Evolutionary conservation across 1,140 invertebrate genomes (phyloP).

Genomic region (Halesus radiatus): DNA sequence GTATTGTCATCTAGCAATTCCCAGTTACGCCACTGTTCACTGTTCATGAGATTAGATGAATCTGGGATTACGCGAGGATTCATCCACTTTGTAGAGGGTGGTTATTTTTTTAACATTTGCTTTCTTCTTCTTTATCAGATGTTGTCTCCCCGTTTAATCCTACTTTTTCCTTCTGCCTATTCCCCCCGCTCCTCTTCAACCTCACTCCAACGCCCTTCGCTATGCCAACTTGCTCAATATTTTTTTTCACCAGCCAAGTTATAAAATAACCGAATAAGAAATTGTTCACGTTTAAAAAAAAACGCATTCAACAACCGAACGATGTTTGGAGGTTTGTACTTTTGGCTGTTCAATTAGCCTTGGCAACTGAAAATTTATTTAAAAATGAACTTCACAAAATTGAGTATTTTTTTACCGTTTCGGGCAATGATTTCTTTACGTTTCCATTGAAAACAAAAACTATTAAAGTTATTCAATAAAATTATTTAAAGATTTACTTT

Average conservation of each 20-base stretch:
- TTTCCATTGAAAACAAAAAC: too few relatives aligned
- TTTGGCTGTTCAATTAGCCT: too few relatives aligned
- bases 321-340: too few relatives aligned
- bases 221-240: slow-evolving; percentile 48
- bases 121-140: slow-evolving; percentile 50
- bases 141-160: slow-evolving; percentile 52
- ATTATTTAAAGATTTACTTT: too few relatives aligned
- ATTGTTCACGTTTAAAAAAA: background rate
- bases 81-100: slow-evolving; percentile 39
- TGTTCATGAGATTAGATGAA: slow-evolving; percentile 49
- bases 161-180: slow-evolving; percentile 50
- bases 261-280: slow-evolving; percentile 21
- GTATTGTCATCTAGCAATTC: too few relatives aligned
- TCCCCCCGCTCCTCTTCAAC: background rate
- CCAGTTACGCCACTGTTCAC: background rate
- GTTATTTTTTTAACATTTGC: slow-evolving; percentile 51
- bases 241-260: slow-evolving; percentile 38
- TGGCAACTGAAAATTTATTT: too few relatives aligned
- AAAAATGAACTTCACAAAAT: too few relatives aligned
- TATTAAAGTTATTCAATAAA: too few relatives aligned
- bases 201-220: background rate
- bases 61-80: slow-evolving; percentile 51
- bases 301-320: too few relatives aligned
- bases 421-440: too few relatives aligned
- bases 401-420: too few relatives aligned